A percentile compares a stretch with the other conserved stretches of the same genome.
Evolutionary conservation across 2,797 vertebrate species (phyloP).

Genomic region (Lepilemur ruficaudatus): DNA sequence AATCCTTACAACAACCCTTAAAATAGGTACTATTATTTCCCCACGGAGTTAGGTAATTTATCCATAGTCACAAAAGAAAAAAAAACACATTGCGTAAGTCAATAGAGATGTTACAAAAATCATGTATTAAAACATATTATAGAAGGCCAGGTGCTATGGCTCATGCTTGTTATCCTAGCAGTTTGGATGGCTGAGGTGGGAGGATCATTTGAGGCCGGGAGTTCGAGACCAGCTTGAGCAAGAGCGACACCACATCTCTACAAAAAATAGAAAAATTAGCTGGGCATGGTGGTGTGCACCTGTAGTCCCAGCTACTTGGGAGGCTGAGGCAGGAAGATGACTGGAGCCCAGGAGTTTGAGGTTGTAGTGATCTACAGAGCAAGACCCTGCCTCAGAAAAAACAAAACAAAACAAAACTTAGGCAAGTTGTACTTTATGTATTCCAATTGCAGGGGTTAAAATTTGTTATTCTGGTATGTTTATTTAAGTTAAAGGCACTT

Average conservation of each 20-base stretch:
- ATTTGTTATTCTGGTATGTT: neutral
- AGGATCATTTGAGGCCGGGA: too few relatives aligned
- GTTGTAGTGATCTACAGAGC: neutral
- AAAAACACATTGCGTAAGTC: neutral
- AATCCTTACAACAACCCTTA: neutral
- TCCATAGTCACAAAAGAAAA: neutral
- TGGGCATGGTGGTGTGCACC: too few relatives aligned
- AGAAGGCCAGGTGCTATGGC: too few relatives aligned
- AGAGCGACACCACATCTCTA: too few relatives aligned
- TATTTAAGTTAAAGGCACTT: neutral
- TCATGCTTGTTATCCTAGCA: too few relatives aligned
- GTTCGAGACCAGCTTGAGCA: too few relatives aligned
- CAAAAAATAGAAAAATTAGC: too few relatives aligned
- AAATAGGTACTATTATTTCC: neutral
- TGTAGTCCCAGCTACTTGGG: too few relatives aligned
- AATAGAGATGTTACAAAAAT: neutral
- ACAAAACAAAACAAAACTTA: neutral
- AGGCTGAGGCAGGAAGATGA: too few relatives aligned
- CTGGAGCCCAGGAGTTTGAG: too few relatives aligned
- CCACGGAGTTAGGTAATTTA: slow-evolving; percentile 1
- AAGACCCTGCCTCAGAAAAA: neutral
- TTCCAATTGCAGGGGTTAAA: neutral
- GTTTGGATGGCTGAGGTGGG: too few relatives aligned
- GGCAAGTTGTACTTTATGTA: neutral
- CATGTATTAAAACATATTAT: neutral